A percentile compares a stretch with the other conserved stretches of the same genome.
phyloP scores from a whole-genome alignment of 2,888 invertebrate species.

The Onchidella celtica region DNA sequence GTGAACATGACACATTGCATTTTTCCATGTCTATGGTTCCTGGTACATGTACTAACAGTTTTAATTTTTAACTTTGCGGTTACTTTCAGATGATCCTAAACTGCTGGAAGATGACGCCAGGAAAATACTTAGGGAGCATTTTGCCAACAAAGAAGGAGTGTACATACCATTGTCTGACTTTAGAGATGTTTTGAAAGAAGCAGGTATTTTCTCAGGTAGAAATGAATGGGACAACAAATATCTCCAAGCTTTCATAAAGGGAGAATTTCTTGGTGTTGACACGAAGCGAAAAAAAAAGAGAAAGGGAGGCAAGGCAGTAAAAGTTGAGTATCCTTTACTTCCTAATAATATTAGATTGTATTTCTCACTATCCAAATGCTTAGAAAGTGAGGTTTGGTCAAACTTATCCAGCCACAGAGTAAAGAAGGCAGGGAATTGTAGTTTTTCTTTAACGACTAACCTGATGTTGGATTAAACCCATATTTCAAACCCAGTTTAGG shows the following conservation, averaged over 20 bases:
- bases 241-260: conserved; percentile 14
- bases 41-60: too few species aligned
- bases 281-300: neutral
- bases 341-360: too few species aligned
- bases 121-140: neutral
- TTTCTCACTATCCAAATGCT: too few species aligned
- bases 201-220: neutral
- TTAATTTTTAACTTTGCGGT: too few species aligned
- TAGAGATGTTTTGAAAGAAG: conserved; percentile 3
- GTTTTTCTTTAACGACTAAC: too few species aligned
- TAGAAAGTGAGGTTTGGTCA: too few species aligned
- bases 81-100: conserved; percentile 30
- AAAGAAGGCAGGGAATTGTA: too few species aligned
- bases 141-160: neutral
- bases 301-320: neutral
- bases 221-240: conserved; percentile 32
- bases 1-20: too few species aligned
- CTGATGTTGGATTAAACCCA: too few species aligned
- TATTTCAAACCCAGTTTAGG: too few species aligned
- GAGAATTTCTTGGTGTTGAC: conserved; percentile 21
- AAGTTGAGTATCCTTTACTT: conserved; percentile 35
- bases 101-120: conserved; percentile 12
- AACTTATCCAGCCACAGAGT: too few species aligned
- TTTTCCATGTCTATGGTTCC: too few species aligned
- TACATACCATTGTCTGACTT: neutral